Percentiles rank a stretch among this genome's conserved stretches.
Conservation (phyloP, 2,888 invertebrate species). For the Chaetogeoica ovagalla region DNA sequence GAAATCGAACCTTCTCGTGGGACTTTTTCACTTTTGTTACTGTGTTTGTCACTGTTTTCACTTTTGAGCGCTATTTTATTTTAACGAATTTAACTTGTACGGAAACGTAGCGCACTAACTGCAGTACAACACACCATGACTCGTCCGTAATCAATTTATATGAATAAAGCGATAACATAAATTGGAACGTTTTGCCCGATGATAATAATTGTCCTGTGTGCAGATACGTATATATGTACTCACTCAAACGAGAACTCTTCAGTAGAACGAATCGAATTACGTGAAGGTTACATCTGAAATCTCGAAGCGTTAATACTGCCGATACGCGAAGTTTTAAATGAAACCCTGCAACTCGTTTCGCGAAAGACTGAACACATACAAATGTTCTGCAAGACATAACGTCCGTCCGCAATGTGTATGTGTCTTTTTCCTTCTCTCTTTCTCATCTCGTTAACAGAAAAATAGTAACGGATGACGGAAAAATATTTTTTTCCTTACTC, state of each 20-base stretch:
- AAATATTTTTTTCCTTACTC: neutral
- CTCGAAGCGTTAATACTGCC: neutral
- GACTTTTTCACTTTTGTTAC: too few relatives aligned
- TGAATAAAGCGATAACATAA: neutral
- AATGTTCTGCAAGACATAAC: conserved; percentile 2
- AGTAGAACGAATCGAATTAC: neutral
- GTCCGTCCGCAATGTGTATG: neutral
- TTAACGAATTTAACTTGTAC: too few relatives aligned
- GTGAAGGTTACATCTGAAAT: neutral
- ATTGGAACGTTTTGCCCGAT: neutral
- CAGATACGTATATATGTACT: too few relatives aligned
- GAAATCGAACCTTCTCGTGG: too few relatives aligned
- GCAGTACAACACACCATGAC: too few relatives aligned
- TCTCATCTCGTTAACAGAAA: neutral
- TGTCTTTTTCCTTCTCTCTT: neutral
- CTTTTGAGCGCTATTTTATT: too few relatives aligned
- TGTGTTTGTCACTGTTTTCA: too few relatives aligned
- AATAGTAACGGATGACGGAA: neutral
- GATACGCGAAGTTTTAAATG: neutral
- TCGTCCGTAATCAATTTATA: neutral
- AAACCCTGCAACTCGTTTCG: neutral
- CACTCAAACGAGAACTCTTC: neutral
- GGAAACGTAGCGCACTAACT: too few relatives aligned
- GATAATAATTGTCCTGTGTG: neutral
- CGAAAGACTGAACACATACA: neutral